A percentile compares a stretch with the other conserved stretches of the same genome.
Conservation (phyloP, 2,888 invertebrate genomes). For the Rotaria magnacalcarata region DNA sequence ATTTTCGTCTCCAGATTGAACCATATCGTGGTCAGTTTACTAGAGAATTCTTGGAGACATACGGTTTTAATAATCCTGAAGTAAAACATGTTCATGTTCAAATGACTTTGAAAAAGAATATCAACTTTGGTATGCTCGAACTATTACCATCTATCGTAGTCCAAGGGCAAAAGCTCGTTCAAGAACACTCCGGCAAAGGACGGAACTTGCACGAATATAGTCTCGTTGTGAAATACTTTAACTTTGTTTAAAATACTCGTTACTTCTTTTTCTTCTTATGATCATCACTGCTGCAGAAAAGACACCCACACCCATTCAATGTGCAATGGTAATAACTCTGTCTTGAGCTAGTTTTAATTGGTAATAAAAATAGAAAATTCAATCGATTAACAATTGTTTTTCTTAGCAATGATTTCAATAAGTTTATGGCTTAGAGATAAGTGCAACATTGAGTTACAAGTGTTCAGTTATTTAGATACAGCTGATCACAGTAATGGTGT, state of each 20-base stretch:
- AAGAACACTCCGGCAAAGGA: not conserved
- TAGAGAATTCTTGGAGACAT: not conserved
- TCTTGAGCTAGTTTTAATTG: too few species aligned
- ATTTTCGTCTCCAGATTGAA: not conserved
- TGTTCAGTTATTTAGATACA: too few species aligned
- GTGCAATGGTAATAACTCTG: too few species aligned
- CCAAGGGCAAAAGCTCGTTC: not conserved
- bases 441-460: too few species aligned
- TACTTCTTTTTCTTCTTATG: not conserved
- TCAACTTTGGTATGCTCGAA: not conserved
- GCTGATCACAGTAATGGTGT: too few species aligned
- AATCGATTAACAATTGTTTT: too few species aligned
- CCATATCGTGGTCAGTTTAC: not conserved
- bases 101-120: not conserved
- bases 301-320: too few species aligned
- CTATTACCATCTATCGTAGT: conserved; percentile 3
- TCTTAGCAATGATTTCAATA: too few species aligned
- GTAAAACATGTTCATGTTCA: not conserved
- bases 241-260: not conserved
- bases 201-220: not conserved
- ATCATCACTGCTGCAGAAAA: too few species aligned
- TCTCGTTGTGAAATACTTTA: not conserved
- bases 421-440: too few species aligned
- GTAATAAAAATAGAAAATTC: too few species aligned
- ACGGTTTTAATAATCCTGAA: not conserved